Conservation (phyloP, 2,797 vertebrate genomes). For the Neosilurus hyrtlii region DNA sequence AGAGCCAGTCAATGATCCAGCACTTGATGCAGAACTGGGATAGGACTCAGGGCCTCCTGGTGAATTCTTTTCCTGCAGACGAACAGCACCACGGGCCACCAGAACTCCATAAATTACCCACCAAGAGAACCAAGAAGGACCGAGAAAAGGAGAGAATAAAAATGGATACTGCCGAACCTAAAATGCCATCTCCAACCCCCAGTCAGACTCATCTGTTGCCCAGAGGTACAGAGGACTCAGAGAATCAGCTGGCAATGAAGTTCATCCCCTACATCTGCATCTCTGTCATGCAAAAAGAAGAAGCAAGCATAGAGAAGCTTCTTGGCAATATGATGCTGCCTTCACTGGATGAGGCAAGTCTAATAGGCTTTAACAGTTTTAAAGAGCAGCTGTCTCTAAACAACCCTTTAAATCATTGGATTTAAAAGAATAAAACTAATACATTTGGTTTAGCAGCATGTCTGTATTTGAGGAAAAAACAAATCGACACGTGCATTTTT, state of each 20-base stretch:
- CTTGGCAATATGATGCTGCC: slow-evolving; percentile 70
- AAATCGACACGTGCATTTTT: no score
- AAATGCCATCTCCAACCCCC: slow-evolving; percentile 54
- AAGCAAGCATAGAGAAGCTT: slow-evolving; percentile 58
- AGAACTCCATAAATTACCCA: slow-evolving; percentile 61
- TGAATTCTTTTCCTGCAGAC: slow-evolving; percentile 56
- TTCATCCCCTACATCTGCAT: slow-evolving; percentile 76
- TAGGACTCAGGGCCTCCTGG: slow-evolving; percentile 67
- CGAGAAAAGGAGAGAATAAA: slow-evolving; percentile 65
- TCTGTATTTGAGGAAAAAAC: no score
- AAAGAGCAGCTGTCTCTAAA: neutral
- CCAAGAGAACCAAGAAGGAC: slow-evolving; percentile 73
- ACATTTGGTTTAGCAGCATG: no score
- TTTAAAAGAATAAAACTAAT: no score
- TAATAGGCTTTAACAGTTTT: neutral
- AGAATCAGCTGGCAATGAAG: slow-evolving; percentile 51
- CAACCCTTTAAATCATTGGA: no score
- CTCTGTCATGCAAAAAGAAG: slow-evolving; percentile 59
- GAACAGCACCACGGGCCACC: slow-evolving; percentile 50
- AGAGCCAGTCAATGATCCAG: slow-evolving; percentile 65
- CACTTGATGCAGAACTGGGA: slow-evolving; percentile 80
- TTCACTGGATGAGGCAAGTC: slow-evolving; percentile 62
- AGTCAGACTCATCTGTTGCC: slow-evolving; percentile 38
- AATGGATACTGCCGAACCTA: slow-evolving; percentile 48
- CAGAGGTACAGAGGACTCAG: slow-evolving; percentile 41